These are phyloP conservation scores for Halcyon senegalensis DNA, from an alignment of 2,113 vertebrate genomes.

Conservation along the genomic window DNA sequence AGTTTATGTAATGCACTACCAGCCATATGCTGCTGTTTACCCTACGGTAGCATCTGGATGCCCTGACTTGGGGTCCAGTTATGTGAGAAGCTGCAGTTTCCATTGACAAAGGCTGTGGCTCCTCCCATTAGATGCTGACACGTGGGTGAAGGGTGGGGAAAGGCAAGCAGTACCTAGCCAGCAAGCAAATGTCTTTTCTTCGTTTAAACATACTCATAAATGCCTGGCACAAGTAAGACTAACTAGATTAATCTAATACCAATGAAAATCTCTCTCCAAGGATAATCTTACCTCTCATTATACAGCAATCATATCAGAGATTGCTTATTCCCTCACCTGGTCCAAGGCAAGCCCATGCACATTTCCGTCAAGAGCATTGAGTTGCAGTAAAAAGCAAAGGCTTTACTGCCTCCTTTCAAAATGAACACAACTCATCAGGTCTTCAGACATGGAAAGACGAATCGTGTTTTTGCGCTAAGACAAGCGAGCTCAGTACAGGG, in stretches of 20 bases:
- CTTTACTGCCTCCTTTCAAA: neutral
- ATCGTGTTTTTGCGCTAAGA: neutral
- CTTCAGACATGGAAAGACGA: fast-evolving
- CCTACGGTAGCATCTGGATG: neutral
- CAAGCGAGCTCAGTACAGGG: neutral
- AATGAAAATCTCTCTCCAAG: neutral
- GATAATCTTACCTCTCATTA: neutral
- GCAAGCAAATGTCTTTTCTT: neutral
- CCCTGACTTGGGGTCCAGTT: fast-evolving
- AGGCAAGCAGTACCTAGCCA: neutral
- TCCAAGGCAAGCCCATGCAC: neutral
- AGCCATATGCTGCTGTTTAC: neutral
- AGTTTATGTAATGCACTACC: neutral
- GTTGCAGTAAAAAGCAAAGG: neutral
- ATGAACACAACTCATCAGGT: neutral
- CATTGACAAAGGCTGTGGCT: neutral
- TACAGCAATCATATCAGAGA: neutral
- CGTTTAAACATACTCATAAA: neutral
- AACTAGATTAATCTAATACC: neutral
- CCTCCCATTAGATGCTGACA: neutral
- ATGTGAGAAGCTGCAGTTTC: neutral
- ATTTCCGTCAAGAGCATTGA: neutral
- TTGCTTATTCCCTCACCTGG: neutral
- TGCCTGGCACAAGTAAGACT: neutral
- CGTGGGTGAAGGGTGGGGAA: neutral